Evolutionary conservation across 2,888 invertebrate species (phyloP).

Genomic region (Limenitis camilla): DNA sequence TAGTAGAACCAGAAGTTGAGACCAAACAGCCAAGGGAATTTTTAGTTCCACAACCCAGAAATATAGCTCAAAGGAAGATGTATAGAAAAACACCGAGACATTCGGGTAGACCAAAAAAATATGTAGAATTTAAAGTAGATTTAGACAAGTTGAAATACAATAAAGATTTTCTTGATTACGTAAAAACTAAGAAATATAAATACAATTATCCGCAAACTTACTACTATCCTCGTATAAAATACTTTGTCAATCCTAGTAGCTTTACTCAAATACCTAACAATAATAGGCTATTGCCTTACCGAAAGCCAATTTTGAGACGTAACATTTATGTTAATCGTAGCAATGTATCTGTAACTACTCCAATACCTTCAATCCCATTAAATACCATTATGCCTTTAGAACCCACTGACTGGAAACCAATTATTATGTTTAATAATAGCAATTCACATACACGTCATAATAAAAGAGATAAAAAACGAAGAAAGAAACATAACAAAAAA

Average conservation of each 20-base stretch:
- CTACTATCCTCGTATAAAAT: constrained; percentile 63
- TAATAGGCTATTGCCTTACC: constrained; percentile 46
- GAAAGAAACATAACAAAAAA: constrained; percentile 33
- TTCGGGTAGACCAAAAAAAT: constrained; percentile 50
- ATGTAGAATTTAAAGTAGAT: constrained; percentile 53
- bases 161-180: constrained; percentile 61
- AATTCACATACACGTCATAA: constrained; percentile 27
- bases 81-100: constrained; percentile 40
- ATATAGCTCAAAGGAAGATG: constrained; percentile 63
- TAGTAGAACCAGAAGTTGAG: constrained; percentile 37
- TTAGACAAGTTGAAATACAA: constrained; percentile 59
- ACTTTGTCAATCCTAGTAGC: constrained; percentile 53
- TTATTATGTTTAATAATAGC: constrained; percentile 40
- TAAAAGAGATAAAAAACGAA: constrained; percentile 28
- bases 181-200: constrained; percentile 67
- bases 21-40: constrained; percentile 54
- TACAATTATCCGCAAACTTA: constrained; percentile 60
- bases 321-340: constrained; percentile 27
- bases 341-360: constrained; percentile 24
- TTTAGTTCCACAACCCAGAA: constrained; percentile 58
- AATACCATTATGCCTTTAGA: constrained; percentile 21
- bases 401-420: constrained; percentile 57
- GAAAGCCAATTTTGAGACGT: constrained; percentile 32
- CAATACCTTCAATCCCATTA: background rate
- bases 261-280: constrained; percentile 44